These are phyloP conservation scores for Drosophila lowei DNA, from an alignment of 1,140 invertebrate species.

Conservation along the genomic window DNA sequence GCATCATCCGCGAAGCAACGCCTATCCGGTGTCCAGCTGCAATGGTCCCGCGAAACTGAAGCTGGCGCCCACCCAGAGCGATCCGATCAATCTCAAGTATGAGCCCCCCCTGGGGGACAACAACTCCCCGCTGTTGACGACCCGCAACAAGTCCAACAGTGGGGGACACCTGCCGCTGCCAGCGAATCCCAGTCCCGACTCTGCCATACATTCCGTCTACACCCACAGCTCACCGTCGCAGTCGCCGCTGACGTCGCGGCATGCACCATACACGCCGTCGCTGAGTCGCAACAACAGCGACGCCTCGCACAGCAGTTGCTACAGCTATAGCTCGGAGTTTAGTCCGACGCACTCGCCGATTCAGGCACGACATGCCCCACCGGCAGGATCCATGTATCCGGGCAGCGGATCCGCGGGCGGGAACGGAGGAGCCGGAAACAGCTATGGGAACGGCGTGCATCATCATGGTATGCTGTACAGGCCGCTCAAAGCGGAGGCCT, in stretches of 20 bases:
- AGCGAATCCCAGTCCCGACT: constrained; percentile 91
- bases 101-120: constrained; percentile 70
- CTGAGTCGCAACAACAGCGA: constrained; percentile 95
- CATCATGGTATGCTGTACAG: constrained; percentile 84
- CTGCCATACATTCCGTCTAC: constrained; percentile 94
- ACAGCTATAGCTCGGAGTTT: constrained; percentile 89
- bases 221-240: constrained; percentile 91
- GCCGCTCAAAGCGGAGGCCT: constrained; percentile 72
- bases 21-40: constrained; percentile 27
- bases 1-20: constrained; percentile 30
- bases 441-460: constrained; percentile 75
- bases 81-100: constrained; percentile 82
- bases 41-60: constrained; percentile 50
- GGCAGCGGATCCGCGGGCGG: constrained; percentile 74
- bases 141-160: constrained; percentile 71
- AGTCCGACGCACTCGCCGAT: constrained; percentile 94
- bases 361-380: constrained; percentile 85
- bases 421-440: too few relatives aligned
- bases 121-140: constrained; percentile 72
- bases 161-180: constrained; percentile 83
- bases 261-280: constrained; percentile 90
- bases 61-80: constrained; percentile 76
- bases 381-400: constrained; percentile 28
- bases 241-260: constrained; percentile 92
- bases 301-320: constrained; percentile 92